These are phyloP conservation scores for Neosilurus hyrtlii DNA, from an alignment of 2,797 vertebrate genomes.

Conservation along the genomic window DNA sequence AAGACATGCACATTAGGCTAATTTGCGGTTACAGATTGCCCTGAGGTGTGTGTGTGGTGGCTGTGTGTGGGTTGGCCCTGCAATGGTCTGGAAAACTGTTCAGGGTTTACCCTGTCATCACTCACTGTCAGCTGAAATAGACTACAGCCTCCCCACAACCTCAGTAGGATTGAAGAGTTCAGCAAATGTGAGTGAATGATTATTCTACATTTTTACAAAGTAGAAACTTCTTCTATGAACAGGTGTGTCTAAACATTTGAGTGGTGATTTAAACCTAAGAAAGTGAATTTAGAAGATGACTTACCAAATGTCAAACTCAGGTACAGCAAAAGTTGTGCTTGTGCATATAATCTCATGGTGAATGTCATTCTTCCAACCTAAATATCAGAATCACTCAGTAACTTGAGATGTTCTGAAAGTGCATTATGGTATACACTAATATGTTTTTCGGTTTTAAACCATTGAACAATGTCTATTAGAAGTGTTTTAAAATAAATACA, in stretches of 20 bases:
- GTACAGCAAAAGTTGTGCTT: conserved; percentile 29
- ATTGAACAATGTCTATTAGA: background rate
- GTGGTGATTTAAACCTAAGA: background rate
- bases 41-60: no score
- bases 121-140: no score
- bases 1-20: no score
- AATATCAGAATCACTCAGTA: conserved; percentile 6
- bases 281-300: background rate
- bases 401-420: background rate
- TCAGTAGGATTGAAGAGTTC: no score
- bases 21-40: no score
- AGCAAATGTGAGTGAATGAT: background rate
- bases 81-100: no score
- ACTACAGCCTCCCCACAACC: no score
- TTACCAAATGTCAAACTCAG: conserved; percentile 35
- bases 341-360: background rate
- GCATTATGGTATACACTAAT: background rate
- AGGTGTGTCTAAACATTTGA: background rate
- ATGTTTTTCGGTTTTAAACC: background rate
- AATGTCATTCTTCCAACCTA: conserved; percentile 10
- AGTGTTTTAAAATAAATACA: background rate
- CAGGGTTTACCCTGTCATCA: no score
- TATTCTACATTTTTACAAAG: background rate
- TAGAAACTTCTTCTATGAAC: background rate
- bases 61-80: no score